Base-by-base conservation (phyloP, 2,888 invertebrate genomes). In the Craniophora ligustri region DNA sequence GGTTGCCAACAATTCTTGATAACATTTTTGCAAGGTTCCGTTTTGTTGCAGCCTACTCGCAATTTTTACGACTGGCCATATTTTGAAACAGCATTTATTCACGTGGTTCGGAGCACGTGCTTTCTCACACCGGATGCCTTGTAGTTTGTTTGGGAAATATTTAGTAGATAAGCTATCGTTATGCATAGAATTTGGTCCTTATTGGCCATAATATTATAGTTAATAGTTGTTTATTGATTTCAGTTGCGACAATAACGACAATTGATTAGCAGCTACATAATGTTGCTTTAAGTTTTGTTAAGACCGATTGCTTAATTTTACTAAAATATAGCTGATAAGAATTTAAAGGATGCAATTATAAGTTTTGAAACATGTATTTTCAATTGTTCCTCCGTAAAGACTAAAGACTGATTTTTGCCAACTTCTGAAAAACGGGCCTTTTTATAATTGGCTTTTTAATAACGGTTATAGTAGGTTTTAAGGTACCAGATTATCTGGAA, bases 1-100 rank as follows among this genome's bases (percentile, higher is more conserved):
- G n/a, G 39, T 36, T 14, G 18, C 1, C 0, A 1, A 13, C 8
- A 26, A 15, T 32, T 41, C 42, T 26, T 31, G 32, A 53, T 50
- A 32, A 38, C 14, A 42, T 50, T 61, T 60, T 74, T 64, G 44
- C 36, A 31, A 50, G 13, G 49, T 58, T 53, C 45, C 67, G 59
- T 63, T 63, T 72, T 66, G 60, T 68, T 63, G 38, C 48, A 35
- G 23, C 14, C 51, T 47, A 46, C 47, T 51, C 60, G 40, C n/a
- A 54, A 62, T 76, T 79, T 79, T 80, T 78, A 81, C 79, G 81
- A 79, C 67, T 77, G 58, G 63, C 64, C 69, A 75, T 80, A 79
- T 79, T 79, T 81, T 74, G 75, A 79, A 78, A 75, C 68, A 55
- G 63, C 60, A 40, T 45, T 36, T 55, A 32, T 69, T 72, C 75